Conservation (phyloP, 2,888 invertebrate species). For the Ormia ochracea region DNA sequence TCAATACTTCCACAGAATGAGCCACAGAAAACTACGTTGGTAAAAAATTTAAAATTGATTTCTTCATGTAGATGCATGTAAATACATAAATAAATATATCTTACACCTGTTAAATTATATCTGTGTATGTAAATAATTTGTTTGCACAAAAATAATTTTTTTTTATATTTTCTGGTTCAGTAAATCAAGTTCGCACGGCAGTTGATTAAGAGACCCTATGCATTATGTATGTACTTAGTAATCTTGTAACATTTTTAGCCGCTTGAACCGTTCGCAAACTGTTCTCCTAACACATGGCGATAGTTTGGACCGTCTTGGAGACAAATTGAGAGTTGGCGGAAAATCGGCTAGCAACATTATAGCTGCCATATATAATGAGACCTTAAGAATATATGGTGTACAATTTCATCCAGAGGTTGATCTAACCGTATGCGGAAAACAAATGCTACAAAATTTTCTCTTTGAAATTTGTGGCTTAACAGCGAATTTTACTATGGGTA, state of each 20-base stretch:
- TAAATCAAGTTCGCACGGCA: too few species aligned
- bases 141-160: too few species aligned
- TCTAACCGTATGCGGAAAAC: constrained; percentile 91
- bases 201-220: too few species aligned
- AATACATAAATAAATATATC: too few species aligned
- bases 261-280: constrained; percentile 89
- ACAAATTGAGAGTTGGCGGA: constrained; percentile 91
- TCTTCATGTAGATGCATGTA: too few species aligned
- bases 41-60: too few species aligned
- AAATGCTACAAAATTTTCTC: constrained; percentile 96
- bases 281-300: constrained; percentile 98
- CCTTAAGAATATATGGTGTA: constrained; percentile 92
- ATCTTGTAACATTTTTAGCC: constrained; percentile 79
- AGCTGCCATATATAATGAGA: constrained; percentile 94
- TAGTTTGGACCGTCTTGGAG: constrained; percentile 93
- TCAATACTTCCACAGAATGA: too few species aligned
- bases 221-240: too few species aligned
- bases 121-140: too few species aligned
- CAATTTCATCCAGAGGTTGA: constrained; percentile 99
- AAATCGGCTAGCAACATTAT: constrained; percentile 87
- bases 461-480: constrained; percentile 92
- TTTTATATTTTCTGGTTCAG: too few species aligned
- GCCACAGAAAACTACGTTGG: too few species aligned
- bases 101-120: too few species aligned
- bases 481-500: constrained; percentile 91